These are phyloP conservation scores for Eubasilissa regina DNA, from an alignment of 1,140 invertebrate species.

Conservation along the genomic window DNA sequence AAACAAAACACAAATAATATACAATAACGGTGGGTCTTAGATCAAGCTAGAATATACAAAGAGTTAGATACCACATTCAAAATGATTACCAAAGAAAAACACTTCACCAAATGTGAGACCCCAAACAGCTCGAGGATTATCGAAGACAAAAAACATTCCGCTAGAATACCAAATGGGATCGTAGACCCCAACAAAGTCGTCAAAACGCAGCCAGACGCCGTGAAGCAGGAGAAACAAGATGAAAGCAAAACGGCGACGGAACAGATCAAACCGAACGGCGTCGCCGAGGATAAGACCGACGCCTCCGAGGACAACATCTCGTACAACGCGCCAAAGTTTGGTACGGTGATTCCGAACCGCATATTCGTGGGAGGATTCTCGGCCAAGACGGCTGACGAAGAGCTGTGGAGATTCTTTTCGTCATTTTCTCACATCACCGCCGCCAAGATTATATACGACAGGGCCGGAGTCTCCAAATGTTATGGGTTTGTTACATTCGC, in stretches of 20 bases:
- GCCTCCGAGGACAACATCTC: conserved; percentile 68
- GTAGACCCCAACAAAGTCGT: conserved; percentile 33
- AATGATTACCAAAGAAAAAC: conserved; percentile 60
- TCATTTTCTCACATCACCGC: conserved; percentile 93
- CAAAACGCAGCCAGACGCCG: conserved; percentile 4
- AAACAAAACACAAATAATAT: conserved; percentile 5
- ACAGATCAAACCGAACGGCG: conserved; percentile 1
- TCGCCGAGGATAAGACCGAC: conserved; percentile 26
- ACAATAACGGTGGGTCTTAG: background rate
- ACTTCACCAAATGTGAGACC: conserved; percentile 56
- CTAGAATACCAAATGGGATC: conserved; percentile 46
- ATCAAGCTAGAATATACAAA: background rate
- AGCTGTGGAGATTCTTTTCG: conserved; percentile 87
- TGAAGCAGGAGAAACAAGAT: conserved; percentile 63
- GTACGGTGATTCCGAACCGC: conserved; percentile 90
- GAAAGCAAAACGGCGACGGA: conserved; percentile 62
- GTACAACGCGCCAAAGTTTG: conserved; percentile 81
- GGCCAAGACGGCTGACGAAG: conserved; percentile 86
- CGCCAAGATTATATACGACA: conserved; percentile 94
- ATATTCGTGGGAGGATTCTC: conserved; percentile 97
- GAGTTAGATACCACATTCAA: conserved; percentile 35
- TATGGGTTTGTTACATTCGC: conserved; percentile 97
- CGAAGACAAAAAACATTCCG: conserved; percentile 54
- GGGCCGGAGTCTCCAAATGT: conserved; percentile 94
- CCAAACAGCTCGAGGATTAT: conserved; percentile 55